These are phyloP conservation scores for Neelides sp. DNA, from an alignment of 1,140 invertebrate species.

Conservation along the genomic window DNA sequence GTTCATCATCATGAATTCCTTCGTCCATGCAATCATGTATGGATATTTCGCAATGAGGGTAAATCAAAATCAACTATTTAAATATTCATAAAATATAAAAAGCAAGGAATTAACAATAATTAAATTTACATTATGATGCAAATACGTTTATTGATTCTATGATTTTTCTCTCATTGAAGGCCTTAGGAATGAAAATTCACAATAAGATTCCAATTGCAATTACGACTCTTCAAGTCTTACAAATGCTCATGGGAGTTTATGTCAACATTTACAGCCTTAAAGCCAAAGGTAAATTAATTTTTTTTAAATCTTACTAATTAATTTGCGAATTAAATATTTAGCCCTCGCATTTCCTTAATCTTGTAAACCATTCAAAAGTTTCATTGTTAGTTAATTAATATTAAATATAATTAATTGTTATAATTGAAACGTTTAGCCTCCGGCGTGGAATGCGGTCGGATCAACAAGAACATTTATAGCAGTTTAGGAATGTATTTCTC, in stretches of 20 bases:
- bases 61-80: not conserved
- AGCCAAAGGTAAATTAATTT: conserved; percentile 9
- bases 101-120: not conserved
- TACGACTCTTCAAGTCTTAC: conserved; percentile 8
- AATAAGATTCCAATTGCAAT: conserved; percentile 5
- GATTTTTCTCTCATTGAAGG: not conserved
- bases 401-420: too few relatives aligned
- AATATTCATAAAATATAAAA: not conserved
- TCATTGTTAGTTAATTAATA: too few relatives aligned
- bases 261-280: conserved; percentile 9
- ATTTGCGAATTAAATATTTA: too few relatives aligned
- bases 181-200: conserved; percentile 8
- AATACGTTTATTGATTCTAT: not conserved
- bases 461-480: too few relatives aligned
- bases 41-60: conserved; percentile 13
- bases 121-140: not conserved
- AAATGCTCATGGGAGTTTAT: conserved; percentile 9
- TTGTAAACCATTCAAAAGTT: too few relatives aligned
- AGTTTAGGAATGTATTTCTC: too few relatives aligned
- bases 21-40: conserved; percentile 17
- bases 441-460: too few relatives aligned
- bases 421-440: too few relatives aligned
- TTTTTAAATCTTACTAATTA: too few relatives aligned
- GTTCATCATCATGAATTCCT: conserved; percentile 17
- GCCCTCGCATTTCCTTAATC: too few relatives aligned